Evolutionary conservation across 37 sponge, comb jelly and placozoan species (phyloP).

Genomic region (Axinella damicornis): DNA sequence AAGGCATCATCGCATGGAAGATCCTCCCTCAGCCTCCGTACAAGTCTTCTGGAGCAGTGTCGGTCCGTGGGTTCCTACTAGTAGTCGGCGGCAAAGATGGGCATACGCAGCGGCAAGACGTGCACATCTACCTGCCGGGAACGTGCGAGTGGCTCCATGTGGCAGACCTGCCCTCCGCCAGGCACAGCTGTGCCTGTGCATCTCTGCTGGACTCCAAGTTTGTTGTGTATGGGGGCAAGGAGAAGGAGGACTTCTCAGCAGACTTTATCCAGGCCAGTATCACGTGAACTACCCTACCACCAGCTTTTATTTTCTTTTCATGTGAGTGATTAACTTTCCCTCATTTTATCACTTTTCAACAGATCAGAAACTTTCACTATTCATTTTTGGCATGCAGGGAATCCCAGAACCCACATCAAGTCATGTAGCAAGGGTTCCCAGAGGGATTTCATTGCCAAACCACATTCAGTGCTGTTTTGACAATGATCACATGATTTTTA

Average conservation of each 20-base stretch:
- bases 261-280: constrained; percentile 4
- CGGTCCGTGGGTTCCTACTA: constrained; percentile 38
- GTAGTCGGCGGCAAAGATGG: constrained; percentile 42
- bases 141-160: constrained; percentile 62
- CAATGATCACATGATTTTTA: too few species aligned
- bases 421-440: too few species aligned
- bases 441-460: too few species aligned
- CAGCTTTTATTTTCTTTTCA: too few species aligned
- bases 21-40: constrained; percentile 45
- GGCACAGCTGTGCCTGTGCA: constrained; percentile 37
- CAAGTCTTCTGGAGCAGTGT: constrained; percentile 12
- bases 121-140: constrained; percentile 55
- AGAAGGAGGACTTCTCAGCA: constrained; percentile 14
- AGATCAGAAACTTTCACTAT: too few species aligned
- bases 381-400: too few species aligned
- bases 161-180: constrained; percentile 9
- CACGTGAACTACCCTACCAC: too few species aligned
- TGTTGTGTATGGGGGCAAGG: constrained; percentile 36
- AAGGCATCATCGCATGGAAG: constrained; percentile 1
- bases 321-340: too few species aligned
- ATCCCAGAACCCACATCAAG: too few species aligned
- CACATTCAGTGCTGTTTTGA: too few species aligned
- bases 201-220: constrained; percentile 24
- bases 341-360: too few species aligned
- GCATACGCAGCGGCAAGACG: constrained; percentile 22